Evolutionary conservation across 2,797 vertebrate species (phyloP).

Genomic region (Schizopygopsis pylzovi): DNA sequence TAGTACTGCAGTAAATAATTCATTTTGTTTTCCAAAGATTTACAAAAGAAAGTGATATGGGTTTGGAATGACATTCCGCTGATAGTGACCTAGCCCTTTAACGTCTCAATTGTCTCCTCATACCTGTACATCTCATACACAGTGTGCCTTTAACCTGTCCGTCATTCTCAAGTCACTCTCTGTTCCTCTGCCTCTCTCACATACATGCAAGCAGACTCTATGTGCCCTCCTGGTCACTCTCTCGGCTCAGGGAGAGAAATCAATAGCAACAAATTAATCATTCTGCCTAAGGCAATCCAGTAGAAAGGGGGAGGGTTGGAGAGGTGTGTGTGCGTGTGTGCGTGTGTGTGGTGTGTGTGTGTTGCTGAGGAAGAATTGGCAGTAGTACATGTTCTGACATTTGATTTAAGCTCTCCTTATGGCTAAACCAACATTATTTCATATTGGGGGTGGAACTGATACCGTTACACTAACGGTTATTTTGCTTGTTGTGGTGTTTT

Average conservation of each 20-base stretch:
- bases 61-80: neutral
- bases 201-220: slow-evolving; percentile 44
- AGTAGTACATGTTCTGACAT: slow-evolving; percentile 43
- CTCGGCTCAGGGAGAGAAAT: slow-evolving; percentile 82
- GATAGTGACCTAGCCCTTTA: neutral
- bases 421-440: slow-evolving; percentile 40
- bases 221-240: slow-evolving; percentile 54
- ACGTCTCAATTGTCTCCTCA: neutral
- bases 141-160: neutral
- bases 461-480: neutral
- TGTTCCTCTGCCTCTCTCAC: slow-evolving; percentile 27
- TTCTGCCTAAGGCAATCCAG: slow-evolving; percentile 76
- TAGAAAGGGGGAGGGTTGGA: slow-evolving; percentile 49
- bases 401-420: slow-evolving; percentile 45
- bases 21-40: neutral
- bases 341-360: neutral
- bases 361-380: slow-evolving; percentile 27
- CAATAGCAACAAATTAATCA: slow-evolving; percentile 93
- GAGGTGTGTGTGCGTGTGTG: neutral
- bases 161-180: neutral
- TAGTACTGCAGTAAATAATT: neutral
- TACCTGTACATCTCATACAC: slow-evolving; percentile 17
- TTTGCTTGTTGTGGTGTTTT: slow-evolving; percentile 31
- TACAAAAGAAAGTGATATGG: neutral
- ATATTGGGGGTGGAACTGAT: slow-evolving; percentile 16